Evolutionary conservation across 2,888 invertebrate species (phyloP).

Genomic region (Girardia tigrina): DNA sequence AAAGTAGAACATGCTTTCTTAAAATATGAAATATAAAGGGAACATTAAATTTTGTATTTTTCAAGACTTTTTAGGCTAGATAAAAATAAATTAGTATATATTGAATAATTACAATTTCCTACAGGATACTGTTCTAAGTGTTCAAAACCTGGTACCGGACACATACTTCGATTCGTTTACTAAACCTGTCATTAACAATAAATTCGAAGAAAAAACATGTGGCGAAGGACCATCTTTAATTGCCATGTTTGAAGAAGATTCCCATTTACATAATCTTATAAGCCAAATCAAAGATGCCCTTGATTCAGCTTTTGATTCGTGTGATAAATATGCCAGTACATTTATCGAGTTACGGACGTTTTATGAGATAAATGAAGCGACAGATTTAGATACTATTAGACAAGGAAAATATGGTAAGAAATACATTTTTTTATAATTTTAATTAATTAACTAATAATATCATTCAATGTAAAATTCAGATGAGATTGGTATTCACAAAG

Average conservation of each 20-base stretch:
- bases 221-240: constrained; percentile 62
- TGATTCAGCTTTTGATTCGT: constrained; percentile 57
- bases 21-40: no score
- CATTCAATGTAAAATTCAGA: neutral
- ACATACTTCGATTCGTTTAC: constrained; percentile 61
- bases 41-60: no score
- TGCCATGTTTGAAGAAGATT: constrained; percentile 61
- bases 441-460: neutral
- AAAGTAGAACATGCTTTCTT: no score
- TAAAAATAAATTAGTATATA: no score
- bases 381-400: constrained; percentile 58
- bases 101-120: no score
- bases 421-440: neutral
- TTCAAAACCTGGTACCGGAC: constrained; percentile 63
- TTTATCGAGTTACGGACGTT: constrained; percentile 59
- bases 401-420: constrained; percentile 55
- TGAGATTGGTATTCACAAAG: constrained; percentile 16
- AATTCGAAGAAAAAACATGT: constrained; percentile 64
- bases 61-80: no score
- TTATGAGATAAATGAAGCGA: constrained; percentile 60
- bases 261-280: constrained; percentile 54
- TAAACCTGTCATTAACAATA: constrained; percentile 68
- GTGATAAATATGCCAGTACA: constrained; percentile 58
- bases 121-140: constrained; percentile 59
- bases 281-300: constrained; percentile 55